Evolutionary conservation across 2,797 vertebrate genomes (phyloP).

Genomic region (Malurus splendens): DNA sequence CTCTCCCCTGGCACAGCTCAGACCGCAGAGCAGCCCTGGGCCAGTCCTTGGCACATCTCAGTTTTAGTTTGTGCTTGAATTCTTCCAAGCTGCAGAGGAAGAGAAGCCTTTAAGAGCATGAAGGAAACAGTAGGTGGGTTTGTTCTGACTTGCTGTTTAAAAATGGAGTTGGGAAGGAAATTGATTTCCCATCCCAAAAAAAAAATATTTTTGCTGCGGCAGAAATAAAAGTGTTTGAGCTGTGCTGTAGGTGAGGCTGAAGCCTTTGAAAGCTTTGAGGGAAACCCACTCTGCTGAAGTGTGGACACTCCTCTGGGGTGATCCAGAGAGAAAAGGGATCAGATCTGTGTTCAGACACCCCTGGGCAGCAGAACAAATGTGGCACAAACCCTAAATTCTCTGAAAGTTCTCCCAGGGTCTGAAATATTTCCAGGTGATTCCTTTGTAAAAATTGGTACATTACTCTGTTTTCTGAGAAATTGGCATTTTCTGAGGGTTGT

Average conservation of each 20-base stretch:
- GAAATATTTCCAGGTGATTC: neutral
- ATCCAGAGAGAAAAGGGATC: neutral
- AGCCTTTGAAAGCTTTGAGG: neutral
- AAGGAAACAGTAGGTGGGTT: conserved; percentile 11
- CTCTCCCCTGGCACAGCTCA: neutral
- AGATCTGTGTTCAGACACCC: neutral
- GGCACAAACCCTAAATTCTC: neutral
- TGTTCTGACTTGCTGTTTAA: conserved; percentile 17
- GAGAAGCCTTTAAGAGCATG: neutral
- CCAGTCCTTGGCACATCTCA: neutral
- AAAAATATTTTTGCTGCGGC: neutral
- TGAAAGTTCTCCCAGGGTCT: neutral
- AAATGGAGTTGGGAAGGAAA: conserved; percentile 12
- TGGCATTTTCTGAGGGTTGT: neutral
- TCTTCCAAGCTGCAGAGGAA: neutral
- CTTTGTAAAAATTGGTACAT: neutral
- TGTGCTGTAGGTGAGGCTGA: neutral
- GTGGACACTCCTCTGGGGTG: neutral
- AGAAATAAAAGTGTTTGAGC: neutral
- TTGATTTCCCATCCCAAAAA: neutral
- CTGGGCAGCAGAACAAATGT: neutral
- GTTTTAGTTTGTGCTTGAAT: neutral
- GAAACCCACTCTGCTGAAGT: neutral
- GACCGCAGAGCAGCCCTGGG: neutral
- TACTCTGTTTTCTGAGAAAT: neutral